Percentiles rank a stretch among this genome's conserved stretches.
These are phyloP conservation scores for Papio anubis DNA, from an alignment of 2,113 vertebrate genomes.

Conservation along the genomic window DNA sequence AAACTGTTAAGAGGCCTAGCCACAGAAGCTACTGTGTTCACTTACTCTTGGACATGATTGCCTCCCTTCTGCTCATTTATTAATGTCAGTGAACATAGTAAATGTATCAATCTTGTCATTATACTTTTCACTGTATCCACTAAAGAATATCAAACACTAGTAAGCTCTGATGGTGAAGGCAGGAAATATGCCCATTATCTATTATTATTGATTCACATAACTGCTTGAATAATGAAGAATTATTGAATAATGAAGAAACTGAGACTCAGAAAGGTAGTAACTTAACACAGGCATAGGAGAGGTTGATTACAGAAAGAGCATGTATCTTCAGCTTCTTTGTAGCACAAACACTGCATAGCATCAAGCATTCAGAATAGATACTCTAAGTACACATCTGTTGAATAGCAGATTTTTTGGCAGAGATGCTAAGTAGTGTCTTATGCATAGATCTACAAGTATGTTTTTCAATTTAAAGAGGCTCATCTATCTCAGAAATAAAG, in stretches of 20 bases:
- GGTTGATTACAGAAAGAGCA: background rate
- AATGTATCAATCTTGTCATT: background rate
- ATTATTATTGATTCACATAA: too few species aligned
- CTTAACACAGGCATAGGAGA: background rate
- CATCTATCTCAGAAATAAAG: background rate
- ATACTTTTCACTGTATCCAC: background rate
- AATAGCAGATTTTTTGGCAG: background rate
- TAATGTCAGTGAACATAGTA: background rate
- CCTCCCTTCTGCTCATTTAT: background rate
- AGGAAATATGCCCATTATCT: background rate
- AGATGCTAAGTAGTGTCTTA: background rate
- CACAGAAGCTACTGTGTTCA: conserved; percentile 6
- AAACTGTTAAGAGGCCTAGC: background rate
- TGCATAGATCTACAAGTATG: background rate
- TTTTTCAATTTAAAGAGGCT: conserved; percentile 28
- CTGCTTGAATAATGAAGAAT: too few species aligned
- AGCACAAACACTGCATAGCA: background rate
- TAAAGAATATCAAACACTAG: background rate
- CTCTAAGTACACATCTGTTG: background rate
- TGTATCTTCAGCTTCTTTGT: background rate
- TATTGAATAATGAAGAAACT: background rate
- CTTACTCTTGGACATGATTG: background rate
- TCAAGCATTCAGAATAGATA: background rate
- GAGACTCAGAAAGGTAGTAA: background rate
- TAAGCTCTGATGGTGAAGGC: background rate